Percentiles rank a stretch among this genome's conserved stretches.
These are phyloP conservation scores for Coptodon bakossiorum DNA, from an alignment of 2,113 vertebrate species.

Conservation along the genomic window DNA sequence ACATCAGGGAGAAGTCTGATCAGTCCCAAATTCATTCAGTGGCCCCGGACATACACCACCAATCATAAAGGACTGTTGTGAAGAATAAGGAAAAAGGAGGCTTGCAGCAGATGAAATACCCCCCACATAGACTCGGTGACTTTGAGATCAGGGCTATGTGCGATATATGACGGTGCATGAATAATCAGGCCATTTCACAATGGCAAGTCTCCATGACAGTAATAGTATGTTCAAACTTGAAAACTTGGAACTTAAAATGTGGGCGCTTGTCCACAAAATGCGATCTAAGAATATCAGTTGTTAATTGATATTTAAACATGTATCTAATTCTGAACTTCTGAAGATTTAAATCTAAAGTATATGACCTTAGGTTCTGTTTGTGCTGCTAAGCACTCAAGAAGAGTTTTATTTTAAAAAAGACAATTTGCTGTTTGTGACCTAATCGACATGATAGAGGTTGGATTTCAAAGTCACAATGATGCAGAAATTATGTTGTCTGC, in stretches of 20 bases:
- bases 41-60: not conserved
- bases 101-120: not conserved
- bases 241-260: not conserved
- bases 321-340: not conserved
- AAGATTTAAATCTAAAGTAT: not conserved
- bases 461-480: not conserved
- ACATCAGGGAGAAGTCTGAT: not conserved
- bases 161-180: not conserved
- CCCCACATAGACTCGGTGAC: too few species aligned
- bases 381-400: not conserved
- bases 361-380: not conserved
- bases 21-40: not conserved
- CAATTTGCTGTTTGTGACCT: not conserved
- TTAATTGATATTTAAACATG: not conserved
- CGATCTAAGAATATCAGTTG: not conserved
- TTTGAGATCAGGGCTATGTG: too few species aligned
- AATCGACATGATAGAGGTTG: not conserved
- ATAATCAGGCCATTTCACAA: not conserved
- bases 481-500: not conserved
- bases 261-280: not conserved
- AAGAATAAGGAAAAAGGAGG: not conserved
- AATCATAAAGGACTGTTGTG: not conserved
- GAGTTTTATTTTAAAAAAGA: not conserved
- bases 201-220: not conserved
- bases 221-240: not conserved